Conservation (phyloP, 2,888 invertebrate genomes). For the Calephelis perditalis region DNA sequence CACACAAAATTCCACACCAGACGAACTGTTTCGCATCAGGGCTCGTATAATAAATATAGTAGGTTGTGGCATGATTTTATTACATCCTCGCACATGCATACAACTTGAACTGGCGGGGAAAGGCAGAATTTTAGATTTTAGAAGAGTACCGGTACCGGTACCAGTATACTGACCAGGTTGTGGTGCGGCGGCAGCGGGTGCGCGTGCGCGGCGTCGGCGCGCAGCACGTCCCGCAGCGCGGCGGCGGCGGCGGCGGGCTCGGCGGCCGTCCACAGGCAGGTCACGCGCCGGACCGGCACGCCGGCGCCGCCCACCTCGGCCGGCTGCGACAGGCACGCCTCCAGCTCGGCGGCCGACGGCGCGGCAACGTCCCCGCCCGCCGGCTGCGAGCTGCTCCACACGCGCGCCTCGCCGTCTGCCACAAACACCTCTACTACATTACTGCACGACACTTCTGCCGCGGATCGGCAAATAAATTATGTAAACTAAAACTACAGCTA, state of each 20-base stretch:
- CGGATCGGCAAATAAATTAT: no score
- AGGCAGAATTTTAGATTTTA: no score
- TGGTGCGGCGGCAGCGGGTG: slow-evolving; percentile 75
- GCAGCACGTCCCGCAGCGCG: slow-evolving; percentile 79
- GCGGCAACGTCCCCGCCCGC: slow-evolving; percentile 26
- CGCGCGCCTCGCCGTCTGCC: slow-evolving; percentile 36
- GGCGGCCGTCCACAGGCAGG: slow-evolving; percentile 73
- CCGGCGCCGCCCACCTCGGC: slow-evolving; percentile 62
- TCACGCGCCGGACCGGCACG: slow-evolving; percentile 81
- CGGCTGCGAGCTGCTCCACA: slow-evolving; percentile 37
- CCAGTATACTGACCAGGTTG: slow-evolving; percentile 44
- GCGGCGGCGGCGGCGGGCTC: slow-evolving; percentile 94
- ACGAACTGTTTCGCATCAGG: no score
- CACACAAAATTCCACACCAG: no score
- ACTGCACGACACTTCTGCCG: not conserved
- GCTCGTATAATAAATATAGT: no score
- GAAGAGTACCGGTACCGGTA: no score
- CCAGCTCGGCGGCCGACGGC: slow-evolving; percentile 55
- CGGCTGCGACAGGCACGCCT: slow-evolving; percentile 86
- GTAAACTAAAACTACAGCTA: no score
- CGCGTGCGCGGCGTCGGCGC: slow-evolving; percentile 80
- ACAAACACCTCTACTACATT: slow-evolving; percentile 8
- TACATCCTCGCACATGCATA: no score
- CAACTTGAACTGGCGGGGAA: no score
- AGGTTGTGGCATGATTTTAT: no score